A percentile compares a stretch with the other conserved stretches of the same genome.
Conservation (phyloP, 2,113 vertebrate genomes). For the Chamaetylas fuelleborni region DNA sequence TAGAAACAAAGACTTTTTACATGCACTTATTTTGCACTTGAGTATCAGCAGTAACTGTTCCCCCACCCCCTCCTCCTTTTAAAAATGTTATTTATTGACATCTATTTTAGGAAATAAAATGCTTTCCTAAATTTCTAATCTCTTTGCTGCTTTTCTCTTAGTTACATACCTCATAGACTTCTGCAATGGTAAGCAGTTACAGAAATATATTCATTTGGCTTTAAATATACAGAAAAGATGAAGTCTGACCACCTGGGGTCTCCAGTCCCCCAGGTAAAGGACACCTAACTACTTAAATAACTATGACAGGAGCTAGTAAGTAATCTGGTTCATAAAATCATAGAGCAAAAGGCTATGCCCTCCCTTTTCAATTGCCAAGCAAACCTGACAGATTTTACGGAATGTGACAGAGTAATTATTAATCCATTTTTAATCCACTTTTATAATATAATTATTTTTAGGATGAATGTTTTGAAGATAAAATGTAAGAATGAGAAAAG, state of each 20-base stretch:
- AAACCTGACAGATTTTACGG: neutral
- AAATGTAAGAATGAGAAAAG: neutral
- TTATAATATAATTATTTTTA: neutral
- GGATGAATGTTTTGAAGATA: neutral
- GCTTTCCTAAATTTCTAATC: neutral
- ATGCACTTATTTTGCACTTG: neutral
- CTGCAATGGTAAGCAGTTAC: neutral
- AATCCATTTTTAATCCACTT: neutral
- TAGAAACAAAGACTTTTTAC: neutral
- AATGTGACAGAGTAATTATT: neutral
- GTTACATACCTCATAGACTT: neutral
- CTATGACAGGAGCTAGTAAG: neutral
- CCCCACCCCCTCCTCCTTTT: fast-evolving
- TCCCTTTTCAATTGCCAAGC: neutral
- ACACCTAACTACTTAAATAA: neutral
- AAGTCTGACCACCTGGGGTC: neutral
- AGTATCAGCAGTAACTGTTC: neutral
- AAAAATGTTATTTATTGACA: neutral
- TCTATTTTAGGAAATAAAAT: neutral
- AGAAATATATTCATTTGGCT: neutral
- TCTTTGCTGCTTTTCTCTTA: neutral
- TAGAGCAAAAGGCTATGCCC: neutral
- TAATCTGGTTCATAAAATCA: neutral
- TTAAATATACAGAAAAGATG: neutral
- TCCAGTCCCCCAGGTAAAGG: neutral